phyloP scores from a whole-genome alignment of 2,888 invertebrate genomes.

The Calliphora vomitoria region DNA sequence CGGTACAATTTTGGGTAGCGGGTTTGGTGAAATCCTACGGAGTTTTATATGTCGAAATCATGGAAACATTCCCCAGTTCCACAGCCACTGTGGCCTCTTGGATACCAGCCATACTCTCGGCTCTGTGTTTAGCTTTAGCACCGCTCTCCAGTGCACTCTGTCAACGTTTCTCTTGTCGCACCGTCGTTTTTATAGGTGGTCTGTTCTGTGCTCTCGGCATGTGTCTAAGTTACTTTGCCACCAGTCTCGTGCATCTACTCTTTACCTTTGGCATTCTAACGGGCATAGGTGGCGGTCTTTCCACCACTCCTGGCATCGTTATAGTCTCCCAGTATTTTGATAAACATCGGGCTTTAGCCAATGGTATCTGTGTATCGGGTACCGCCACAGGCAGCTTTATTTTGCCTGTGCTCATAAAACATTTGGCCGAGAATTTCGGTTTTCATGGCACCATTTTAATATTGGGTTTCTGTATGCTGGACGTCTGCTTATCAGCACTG shows the following conservation, averaged over 20 bases:
- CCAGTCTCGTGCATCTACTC: constrained; percentile 88
- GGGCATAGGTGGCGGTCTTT: constrained; percentile 91
- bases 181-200: constrained; percentile 90
- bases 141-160: constrained; percentile 90
- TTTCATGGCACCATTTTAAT: constrained; percentile 90
- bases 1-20: constrained; percentile 93
- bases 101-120: constrained; percentile 92
- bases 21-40: constrained; percentile 93
- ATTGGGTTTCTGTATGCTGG: constrained; percentile 90
- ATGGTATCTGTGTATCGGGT: constrained; percentile 92
- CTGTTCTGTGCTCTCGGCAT: constrained; percentile 90
- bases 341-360: constrained; percentile 91
- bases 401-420: constrained; percentile 90
- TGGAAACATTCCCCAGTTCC: constrained; percentile 91
- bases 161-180: constrained; percentile 88
- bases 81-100: constrained; percentile 91
- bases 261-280: constrained; percentile 90
- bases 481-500: constrained; percentile 90
- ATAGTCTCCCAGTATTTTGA: constrained; percentile 93
- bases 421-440: constrained; percentile 89
- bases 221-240: constrained; percentile 89
- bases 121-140: constrained; percentile 90
- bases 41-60: constrained; percentile 91
- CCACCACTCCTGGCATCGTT: constrained; percentile 92
- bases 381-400: constrained; percentile 92